Percentiles rank a stretch among this genome's conserved stretches.
Evolutionary conservation across 2,888 invertebrate genomes (phyloP).

Genomic region (Synergus gifuensis): DNA sequence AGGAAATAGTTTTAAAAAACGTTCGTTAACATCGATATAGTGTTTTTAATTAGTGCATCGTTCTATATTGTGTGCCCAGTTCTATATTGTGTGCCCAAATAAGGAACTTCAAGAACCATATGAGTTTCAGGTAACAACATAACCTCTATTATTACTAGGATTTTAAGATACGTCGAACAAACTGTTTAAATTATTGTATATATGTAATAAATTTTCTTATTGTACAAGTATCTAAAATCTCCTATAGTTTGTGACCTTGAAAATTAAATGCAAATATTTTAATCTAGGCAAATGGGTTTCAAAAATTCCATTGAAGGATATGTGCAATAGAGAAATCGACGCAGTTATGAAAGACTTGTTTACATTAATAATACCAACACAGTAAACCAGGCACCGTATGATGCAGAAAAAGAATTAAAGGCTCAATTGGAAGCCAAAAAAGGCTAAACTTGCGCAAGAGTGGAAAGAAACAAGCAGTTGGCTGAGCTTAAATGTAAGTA

Average conservation of each 20-base stretch:
- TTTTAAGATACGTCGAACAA: no score
- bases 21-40: no score
- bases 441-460: conserved; percentile 87
- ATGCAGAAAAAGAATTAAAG: conserved; percentile 91
- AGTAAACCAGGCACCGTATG: conserved; percentile 89
- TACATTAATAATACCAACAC: conserved; percentile 93
- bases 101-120: no score
- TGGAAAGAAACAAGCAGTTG: conserved; percentile 85
- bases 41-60: no score
- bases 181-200: no score
- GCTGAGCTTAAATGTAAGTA: conserved; percentile 82
- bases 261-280: conserved; percentile 28
- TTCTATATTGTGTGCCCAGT: no score
- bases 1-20: no score
- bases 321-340: conserved; percentile 96
- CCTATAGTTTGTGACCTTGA: conserved; percentile 15
- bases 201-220: conserved; percentile 44
- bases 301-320: conserved; percentile 99
- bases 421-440: conserved; percentile 87
- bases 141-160: no score
- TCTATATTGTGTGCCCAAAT: no score
- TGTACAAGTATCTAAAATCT: conserved; percentile 7
- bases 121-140: no score
- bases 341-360: conserved; percentile 94
- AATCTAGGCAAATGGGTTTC: conserved; percentile 88